Percentiles rank a stretch among this genome's conserved stretches.
Conservation (phyloP, 2,797 vertebrate genomes). For the Catharus ustulatus region DNA sequence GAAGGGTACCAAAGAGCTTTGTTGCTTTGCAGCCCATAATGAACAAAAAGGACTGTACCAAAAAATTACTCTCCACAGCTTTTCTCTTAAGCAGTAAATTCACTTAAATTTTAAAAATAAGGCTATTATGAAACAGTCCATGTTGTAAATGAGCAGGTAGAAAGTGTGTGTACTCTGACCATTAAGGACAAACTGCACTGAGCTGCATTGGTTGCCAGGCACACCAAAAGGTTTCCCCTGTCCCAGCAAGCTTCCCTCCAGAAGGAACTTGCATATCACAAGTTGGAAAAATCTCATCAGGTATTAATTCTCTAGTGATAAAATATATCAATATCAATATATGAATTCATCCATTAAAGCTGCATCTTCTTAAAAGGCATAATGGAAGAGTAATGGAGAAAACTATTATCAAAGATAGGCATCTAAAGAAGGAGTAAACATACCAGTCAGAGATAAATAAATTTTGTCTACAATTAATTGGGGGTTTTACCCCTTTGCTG, state of each 20-base stretch:
- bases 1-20: background rate
- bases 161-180: background rate
- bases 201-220: background rate
- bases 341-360: background rate
- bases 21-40: background rate
- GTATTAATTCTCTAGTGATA: background rate
- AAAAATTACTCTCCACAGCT: background rate
- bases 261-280: background rate
- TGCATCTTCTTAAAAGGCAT: background rate
- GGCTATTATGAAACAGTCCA: background rate
- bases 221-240: background rate
- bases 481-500: background rate
- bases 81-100: background rate
- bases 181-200: background rate
- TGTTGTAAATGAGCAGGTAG: background rate
- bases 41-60: background rate
- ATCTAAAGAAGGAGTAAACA: background rate
- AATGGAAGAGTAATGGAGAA: background rate
- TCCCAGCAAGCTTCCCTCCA: background rate
- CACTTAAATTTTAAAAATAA: background rate
- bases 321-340: background rate
- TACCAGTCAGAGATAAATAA: background rate
- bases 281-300: background rate
- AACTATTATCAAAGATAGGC: background rate
- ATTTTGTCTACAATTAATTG: constrained; percentile 1